These are phyloP conservation scores for Chalcis sispes DNA, from an alignment of 2,888 invertebrate species.

Conservation along the genomic window DNA sequence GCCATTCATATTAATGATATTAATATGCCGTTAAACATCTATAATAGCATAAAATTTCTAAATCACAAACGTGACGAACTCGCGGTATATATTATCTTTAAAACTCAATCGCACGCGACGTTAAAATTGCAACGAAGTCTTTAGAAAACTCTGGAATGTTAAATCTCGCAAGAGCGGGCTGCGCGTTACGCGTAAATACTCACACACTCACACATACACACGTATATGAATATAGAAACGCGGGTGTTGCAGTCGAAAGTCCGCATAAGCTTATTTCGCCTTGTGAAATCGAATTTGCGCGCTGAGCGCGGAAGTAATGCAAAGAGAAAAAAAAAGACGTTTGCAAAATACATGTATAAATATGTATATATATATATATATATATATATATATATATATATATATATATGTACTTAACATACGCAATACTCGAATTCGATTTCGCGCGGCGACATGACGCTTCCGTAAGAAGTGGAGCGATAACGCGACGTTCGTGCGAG, in stretches of 20 bases:
- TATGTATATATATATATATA: too few relatives aligned
- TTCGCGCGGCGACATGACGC: not conserved
- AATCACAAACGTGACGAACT: too few relatives aligned
- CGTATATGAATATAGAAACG: slow-evolving; percentile 4
- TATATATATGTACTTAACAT: too few relatives aligned
- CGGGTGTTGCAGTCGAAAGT: not conserved
- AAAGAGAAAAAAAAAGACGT: not conserved
- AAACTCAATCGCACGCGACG: not conserved
- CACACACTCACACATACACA: too few relatives aligned
- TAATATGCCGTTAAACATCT: too few relatives aligned
- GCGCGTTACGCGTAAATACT: too few relatives aligned
- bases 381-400: too few relatives aligned
- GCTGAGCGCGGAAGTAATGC: not conserved
- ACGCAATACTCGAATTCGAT: slow-evolving; percentile 3
- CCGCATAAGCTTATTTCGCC: slow-evolving; percentile 9
- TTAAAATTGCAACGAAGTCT: too few relatives aligned
- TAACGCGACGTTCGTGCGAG: not conserved
- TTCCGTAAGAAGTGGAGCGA: not conserved
- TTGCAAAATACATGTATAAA: not conserved
- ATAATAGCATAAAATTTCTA: too few relatives aligned
- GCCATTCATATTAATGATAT: too few relatives aligned
- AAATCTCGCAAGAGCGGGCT: slow-evolving; percentile 1
- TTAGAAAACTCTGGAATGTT: too few relatives aligned
- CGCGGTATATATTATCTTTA: not conserved
- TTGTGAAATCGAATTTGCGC: not conserved